Conservation (phyloP, 2,797 vertebrate genomes). For the Scomberomorus guttatus region DNA sequence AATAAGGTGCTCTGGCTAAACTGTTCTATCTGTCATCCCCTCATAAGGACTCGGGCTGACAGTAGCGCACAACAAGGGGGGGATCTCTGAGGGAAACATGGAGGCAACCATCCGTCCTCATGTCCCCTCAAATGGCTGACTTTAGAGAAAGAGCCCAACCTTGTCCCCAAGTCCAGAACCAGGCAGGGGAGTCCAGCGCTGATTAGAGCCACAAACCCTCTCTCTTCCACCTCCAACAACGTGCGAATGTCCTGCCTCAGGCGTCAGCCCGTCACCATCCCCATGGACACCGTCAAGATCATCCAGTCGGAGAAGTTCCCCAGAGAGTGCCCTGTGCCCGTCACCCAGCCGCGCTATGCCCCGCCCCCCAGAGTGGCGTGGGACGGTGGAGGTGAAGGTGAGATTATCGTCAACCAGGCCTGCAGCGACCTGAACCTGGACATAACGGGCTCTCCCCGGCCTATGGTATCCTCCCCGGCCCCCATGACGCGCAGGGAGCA, state of each 20-base stretch:
- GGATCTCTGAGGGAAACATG: slow-evolving; percentile 77
- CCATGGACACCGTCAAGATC: slow-evolving; percentile 99
- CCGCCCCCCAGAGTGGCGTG: slow-evolving; percentile 93
- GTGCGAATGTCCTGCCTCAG: slow-evolving; percentile 96
- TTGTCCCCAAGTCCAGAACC: slow-evolving; percentile 40
- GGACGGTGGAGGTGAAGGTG: slow-evolving; percentile 95
- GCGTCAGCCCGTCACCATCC: slow-evolving; percentile 96
- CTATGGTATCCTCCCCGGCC: slow-evolving; percentile 82
- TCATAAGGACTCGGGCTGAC: slow-evolving; percentile 71
- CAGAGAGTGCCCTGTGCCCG: slow-evolving; percentile 90
- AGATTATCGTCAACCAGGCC: slow-evolving; percentile 98
- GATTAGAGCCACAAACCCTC: slow-evolving; percentile 57
- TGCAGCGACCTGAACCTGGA: slow-evolving; percentile 94
- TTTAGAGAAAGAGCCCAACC: slow-evolving; percentile 45
- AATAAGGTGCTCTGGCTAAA: slow-evolving; percentile 66
- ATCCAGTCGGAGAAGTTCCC: slow-evolving; percentile 98
- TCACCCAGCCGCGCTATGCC: slow-evolving; percentile 90
- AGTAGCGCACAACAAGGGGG: slow-evolving; percentile 2
- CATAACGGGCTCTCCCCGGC: slow-evolving; percentile 78
- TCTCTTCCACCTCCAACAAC: slow-evolving; percentile 44
- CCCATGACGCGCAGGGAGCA: slow-evolving; percentile 86
- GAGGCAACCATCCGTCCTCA: slow-evolving; percentile 84
- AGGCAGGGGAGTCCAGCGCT: slow-evolving; percentile 51
- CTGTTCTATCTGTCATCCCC: slow-evolving; percentile 54
- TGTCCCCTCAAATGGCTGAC: slow-evolving; percentile 87